Evolutionary conservation across 2,888 invertebrate genomes (phyloP), one percentile per base, ranked within the genome.

Genomic region (Lycaena phlaeas): DNA sequence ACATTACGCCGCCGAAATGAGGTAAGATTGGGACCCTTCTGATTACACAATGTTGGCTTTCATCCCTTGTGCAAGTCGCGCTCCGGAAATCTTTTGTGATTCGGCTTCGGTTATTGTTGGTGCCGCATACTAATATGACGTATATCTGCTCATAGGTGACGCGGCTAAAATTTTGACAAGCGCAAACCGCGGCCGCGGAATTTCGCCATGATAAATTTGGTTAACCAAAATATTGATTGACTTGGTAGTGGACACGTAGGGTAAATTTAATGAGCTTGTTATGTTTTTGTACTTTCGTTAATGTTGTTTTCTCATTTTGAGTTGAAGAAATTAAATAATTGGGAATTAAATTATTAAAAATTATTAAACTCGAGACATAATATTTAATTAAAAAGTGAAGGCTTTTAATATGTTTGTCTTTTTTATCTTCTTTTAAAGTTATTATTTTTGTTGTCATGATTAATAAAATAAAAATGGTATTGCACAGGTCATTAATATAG

Each of bases 1-100:
- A 71, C 70, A 70, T 63, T 64, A 64, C 48, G 61, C 48, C 44
- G 61, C 67, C 68, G 72, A 66, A 31, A 40, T 61, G 73, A 71
- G 74, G 74, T 67, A 67, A 77, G 78, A 81, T 81, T 81, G 78
- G 76, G 81, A 78, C 82, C 82, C 79, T 82, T 75, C 75, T 84
- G 82, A 84, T 84, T 84, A 84, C 82, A 81, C 78, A 79, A 78
- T 78, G 81, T 79, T 71, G 78, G 72, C 78, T 79, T 79, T 81
- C 79, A 78, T 81, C 76, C 78, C 77, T 76, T 76, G 79, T 78
- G 77, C 76, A 72, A 79, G 79, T 75, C 79, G 77, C 74, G 78
- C 73, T 66, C 78, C 81, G 81, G 81, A 82, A 81, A 81, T 84
- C 82, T 84, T 84, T 84, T 84, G 81, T 84, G 79, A 78, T 79